Evolutionary conservation across 2,888 invertebrate species (phyloP).

Genomic region (Emmelina monodactyla): DNA sequence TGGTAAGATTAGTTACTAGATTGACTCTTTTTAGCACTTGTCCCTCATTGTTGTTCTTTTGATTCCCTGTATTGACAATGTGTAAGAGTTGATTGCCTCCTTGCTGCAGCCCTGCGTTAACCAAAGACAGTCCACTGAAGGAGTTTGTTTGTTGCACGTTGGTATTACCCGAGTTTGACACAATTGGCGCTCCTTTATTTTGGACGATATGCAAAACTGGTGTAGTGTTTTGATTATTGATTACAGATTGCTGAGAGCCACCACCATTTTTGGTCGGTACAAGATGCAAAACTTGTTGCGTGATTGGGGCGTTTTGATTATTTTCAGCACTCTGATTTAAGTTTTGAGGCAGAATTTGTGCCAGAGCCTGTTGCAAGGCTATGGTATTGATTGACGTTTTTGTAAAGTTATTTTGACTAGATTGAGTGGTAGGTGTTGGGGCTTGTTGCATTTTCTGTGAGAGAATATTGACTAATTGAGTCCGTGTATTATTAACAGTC

Average conservation of each 20-base stretch:
- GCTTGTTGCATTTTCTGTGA: constrained; percentile 56
- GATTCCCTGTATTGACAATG: constrained; percentile 52
- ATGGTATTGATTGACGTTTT: constrained; percentile 49
- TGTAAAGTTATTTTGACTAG: constrained; percentile 30
- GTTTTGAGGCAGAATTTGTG: constrained; percentile 53
- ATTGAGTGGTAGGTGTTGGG: constrained; percentile 21
- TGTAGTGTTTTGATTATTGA: constrained; percentile 39
- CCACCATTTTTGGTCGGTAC: constrained; percentile 51
- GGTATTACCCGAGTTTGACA: background rate
- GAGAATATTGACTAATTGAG: constrained; percentile 60
- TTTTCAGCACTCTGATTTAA: constrained; percentile 41
- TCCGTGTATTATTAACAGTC: constrained; percentile 30
- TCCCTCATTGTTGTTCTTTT: constrained; percentile 38
- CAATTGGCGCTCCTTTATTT: constrained; percentile 37
- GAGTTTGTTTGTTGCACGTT: constrained; percentile 29
- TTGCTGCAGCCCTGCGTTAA: constrained; percentile 50
- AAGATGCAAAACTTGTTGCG: constrained; percentile 53
- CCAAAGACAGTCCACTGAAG: constrained; percentile 47
- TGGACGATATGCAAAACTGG: constrained; percentile 58
- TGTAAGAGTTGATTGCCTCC: constrained; percentile 55
- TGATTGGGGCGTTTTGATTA: constrained; percentile 26
- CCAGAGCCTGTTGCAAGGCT: constrained; percentile 54
- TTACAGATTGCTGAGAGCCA: constrained; percentile 44
- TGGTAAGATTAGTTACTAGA: constrained; percentile 51
- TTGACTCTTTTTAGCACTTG: constrained; percentile 58